phyloP scores from a whole-genome alignment of 2,113 vertebrate species.

The Gymnorhina tibicen region DNA sequence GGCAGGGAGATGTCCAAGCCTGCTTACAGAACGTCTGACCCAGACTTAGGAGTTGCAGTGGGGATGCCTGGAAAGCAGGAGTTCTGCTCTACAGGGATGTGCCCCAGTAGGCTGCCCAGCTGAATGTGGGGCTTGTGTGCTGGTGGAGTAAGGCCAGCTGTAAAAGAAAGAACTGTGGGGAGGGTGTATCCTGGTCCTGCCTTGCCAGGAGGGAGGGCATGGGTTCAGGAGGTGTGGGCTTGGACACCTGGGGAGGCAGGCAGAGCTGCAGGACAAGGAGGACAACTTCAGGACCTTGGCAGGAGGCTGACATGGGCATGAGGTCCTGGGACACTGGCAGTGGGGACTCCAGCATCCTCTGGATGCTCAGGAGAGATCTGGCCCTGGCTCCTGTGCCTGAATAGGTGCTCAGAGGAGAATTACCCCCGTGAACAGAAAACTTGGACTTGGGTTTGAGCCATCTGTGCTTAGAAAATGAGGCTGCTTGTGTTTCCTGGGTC shows the following conservation, averaged over 20 bases:
- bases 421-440: neutral
- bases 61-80: neutral
- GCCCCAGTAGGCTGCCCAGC: neutral
- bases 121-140: rapidly evolving
- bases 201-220: neutral
- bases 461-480: neutral
- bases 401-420: neutral
- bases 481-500: neutral
- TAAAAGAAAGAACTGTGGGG: neutral
- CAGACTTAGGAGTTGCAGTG: neutral
- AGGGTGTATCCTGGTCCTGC: neutral
- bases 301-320: neutral
- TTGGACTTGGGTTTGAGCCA: rapidly evolving
- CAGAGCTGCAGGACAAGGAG: neutral
- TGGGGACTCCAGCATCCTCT: neutral
- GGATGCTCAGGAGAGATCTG: neutral
- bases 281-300: neutral
- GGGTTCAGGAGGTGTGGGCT: neutral
- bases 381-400: neutral
- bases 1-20: neutral
- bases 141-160: neutral
- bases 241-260: neutral
- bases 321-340: neutral
- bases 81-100: neutral
- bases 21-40: neutral